Conservation (phyloP, 53 echinoderm and acorn worm genomes). For the Arbacia lixula region DNA sequence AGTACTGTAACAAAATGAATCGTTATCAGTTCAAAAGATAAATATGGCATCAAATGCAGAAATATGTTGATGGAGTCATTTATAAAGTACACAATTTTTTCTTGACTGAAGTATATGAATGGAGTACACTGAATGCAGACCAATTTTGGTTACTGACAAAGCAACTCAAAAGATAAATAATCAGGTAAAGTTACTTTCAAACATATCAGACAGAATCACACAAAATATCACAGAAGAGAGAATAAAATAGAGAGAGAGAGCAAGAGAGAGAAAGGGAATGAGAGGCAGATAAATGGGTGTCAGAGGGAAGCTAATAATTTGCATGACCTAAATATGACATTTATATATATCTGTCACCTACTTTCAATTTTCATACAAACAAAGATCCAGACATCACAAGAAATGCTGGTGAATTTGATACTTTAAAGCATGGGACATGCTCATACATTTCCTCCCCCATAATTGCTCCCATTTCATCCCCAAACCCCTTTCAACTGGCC, state of each 20-base stretch:
- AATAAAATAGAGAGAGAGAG: neutral
- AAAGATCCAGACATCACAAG: neutral
- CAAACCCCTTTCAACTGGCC: conserved; percentile 13
- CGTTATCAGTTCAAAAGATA: too few species aligned
- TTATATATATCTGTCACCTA: neutral
- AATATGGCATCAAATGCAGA: too few species aligned
- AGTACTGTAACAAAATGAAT: too few species aligned
- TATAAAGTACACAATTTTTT: too few species aligned
- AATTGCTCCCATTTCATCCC: conserved; percentile 37
- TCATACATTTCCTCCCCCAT: conserved; percentile 36
- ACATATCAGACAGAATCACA: neutral
- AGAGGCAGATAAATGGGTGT: neutral
- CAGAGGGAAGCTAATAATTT: too few species aligned
- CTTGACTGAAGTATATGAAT: too few species aligned
- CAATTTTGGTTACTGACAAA: too few species aligned
- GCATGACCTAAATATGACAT: neutral
- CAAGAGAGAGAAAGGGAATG: neutral
- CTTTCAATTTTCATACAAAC: neutral
- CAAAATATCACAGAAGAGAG: neutral
- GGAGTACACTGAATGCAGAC: too few species aligned
- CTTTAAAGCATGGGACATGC: conserved; percentile 12
- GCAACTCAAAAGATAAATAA: too few species aligned
- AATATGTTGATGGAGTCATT: too few species aligned
- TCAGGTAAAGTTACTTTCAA: too few species aligned
- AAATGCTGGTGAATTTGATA: neutral